phyloP scores from a whole-genome alignment of 1,140 invertebrate species.

The Bombus haemorrhoidalis region DNA sequence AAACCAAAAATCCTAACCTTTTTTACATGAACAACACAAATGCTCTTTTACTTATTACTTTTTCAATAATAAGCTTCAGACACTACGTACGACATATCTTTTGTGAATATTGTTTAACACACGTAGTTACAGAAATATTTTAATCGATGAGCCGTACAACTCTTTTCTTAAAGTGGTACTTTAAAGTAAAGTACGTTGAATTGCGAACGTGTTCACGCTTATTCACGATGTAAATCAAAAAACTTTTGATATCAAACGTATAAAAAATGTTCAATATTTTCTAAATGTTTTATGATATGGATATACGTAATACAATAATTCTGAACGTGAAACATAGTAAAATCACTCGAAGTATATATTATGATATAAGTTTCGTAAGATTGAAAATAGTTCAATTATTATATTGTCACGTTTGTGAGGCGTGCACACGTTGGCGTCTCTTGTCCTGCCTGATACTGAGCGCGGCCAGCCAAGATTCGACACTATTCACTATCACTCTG shows the following conservation, averaged over 20 bases:
- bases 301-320: not conserved
- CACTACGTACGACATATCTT: not conserved
- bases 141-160: not conserved
- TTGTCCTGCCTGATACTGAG: no score
- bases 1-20: not conserved
- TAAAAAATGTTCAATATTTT: not conserved
- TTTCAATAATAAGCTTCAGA: not conserved
- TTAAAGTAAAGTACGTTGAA: not conserved
- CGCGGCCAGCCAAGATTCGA: no score
- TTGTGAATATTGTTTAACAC: no score
- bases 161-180: not conserved
- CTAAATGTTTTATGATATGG: not conserved
- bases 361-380: not conserved
- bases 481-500: no score
- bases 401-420: no score
- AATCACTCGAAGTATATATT: not conserved
- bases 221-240: not conserved
- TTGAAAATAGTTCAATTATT: not conserved
- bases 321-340: not conserved
- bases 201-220: not conserved
- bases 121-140: not conserved
- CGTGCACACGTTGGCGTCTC: no score
- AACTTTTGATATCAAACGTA: not conserved
- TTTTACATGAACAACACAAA: not conserved
- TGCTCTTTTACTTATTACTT: not conserved